Percentiles rank a stretch among this genome's conserved stretches.
These are phyloP conservation scores for Centrocercus urophasianus DNA, from an alignment of 2,113 vertebrate genomes.

Conservation along the genomic window DNA sequence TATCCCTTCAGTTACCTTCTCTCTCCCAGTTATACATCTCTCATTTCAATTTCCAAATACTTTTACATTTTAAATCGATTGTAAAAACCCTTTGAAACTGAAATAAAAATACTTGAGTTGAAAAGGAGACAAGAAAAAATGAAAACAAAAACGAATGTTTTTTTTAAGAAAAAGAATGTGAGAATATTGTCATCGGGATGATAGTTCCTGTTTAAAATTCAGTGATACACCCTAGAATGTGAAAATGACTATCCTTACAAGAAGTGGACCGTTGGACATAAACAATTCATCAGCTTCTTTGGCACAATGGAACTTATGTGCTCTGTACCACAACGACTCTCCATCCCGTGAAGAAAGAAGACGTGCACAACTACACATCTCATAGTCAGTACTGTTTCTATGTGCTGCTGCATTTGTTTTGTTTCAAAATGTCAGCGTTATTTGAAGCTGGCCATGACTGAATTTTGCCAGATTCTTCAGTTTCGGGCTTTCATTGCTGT, in stretches of 20 bases:
- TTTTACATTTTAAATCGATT: conserved; percentile 59
- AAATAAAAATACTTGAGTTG: conserved; percentile 71
- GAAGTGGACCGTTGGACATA: conserved; percentile 1
- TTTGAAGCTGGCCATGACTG: conserved; percentile 10
- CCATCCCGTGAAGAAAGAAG: neutral
- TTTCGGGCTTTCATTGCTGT: conserved; percentile 61
- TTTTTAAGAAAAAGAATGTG: conserved; percentile 60
- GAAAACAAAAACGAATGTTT: conserved; percentile 70
- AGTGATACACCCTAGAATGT: conserved; percentile 72
- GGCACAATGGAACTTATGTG: neutral
- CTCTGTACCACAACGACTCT: neutral
- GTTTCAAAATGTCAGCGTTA: conserved; percentile 24
- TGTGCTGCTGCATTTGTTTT: conserved; percentile 55
- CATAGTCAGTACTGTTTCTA: conserved; percentile 56
- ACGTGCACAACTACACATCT: conserved; percentile 44
- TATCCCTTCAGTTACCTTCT: conserved; percentile 52
- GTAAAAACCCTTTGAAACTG: conserved; percentile 69
- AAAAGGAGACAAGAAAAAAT: conserved; percentile 45
- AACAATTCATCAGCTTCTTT: neutral
- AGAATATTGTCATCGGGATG: conserved; percentile 61
- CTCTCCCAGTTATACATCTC: conserved; percentile 63
- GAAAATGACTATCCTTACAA: conserved; percentile 62
- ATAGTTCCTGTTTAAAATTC: conserved; percentile 39
- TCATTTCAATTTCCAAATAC: conserved; percentile 58
- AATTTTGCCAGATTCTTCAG: conserved; percentile 18